phyloP scores from a whole-genome alignment of 1,140 invertebrate genomes.

The Diprion similis region DNA sequence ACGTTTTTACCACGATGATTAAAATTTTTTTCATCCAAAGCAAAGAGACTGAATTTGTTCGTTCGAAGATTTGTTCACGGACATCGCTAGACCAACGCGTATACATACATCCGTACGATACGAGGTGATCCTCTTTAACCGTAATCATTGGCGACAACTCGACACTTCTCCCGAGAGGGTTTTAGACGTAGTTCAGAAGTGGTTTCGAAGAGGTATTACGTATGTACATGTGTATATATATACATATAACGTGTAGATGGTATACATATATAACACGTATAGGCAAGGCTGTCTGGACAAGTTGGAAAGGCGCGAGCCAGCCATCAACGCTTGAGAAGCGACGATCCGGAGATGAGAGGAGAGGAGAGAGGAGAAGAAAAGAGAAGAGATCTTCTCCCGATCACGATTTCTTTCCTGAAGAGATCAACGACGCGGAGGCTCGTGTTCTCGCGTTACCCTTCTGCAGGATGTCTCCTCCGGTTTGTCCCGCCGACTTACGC shows the following conservation, averaged over 20 bases:
- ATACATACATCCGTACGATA: background rate
- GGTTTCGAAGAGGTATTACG: background rate
- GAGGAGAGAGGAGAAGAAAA: background rate
- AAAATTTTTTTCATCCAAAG: too few relatives aligned
- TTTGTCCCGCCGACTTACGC: background rate
- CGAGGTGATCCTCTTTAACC: background rate
- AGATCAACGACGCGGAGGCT: background rate
- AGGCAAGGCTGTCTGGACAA: too few relatives aligned
- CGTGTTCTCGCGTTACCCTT: constrained; percentile 7
- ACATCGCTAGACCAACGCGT: background rate
- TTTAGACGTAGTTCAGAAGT: background rate
- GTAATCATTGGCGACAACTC: constrained; percentile 43
- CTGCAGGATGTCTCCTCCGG: constrained; percentile 2
- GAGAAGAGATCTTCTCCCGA: constrained; percentile 22
- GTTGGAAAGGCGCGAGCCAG: constrained; percentile 1
- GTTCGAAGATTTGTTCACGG: background rate
- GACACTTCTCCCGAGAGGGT: constrained; percentile 38
- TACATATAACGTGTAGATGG: background rate
- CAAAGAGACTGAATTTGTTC: background rate
- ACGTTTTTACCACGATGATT: too few relatives aligned
- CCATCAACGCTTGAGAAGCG: background rate
- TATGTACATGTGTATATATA: background rate
- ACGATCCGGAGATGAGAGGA: background rate
- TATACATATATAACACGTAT: background rate
- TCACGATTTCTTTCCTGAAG: background rate